Conservation (phyloP, 2,113 vertebrate genomes). For the Empidonax alnorum region DNA sequence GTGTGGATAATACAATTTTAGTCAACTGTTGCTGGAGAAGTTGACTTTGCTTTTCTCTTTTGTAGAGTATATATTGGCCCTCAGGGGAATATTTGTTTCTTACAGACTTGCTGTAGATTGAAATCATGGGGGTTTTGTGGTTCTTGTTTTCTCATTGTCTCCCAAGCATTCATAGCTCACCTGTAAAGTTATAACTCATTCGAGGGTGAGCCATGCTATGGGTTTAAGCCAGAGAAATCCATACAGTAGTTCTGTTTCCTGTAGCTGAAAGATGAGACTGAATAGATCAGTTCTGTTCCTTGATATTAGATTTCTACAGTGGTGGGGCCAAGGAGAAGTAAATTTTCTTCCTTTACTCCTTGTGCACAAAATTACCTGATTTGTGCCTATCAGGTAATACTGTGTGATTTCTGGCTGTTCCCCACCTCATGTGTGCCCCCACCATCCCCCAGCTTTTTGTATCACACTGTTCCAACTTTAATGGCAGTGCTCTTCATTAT, state of each 20-base stretch:
- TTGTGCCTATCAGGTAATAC: background rate
- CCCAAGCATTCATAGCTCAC: background rate
- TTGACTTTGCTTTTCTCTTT: background rate
- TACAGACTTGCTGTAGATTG: background rate
- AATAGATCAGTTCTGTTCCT: background rate
- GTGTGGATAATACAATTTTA: background rate
- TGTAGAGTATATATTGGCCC: background rate
- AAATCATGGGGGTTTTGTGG: background rate
- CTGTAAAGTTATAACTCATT: background rate
- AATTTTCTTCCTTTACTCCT: background rate
- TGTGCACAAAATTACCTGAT: background rate
- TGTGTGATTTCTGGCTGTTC: background rate
- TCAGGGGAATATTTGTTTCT: background rate
- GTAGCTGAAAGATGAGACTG: background rate
- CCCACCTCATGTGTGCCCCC: background rate
- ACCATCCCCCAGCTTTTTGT: background rate
- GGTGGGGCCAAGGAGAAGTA: background rate
- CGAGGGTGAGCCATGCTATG: background rate
- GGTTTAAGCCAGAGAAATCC: background rate
- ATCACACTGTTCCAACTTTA: background rate
- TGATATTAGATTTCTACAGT: background rate
- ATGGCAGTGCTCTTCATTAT: background rate
- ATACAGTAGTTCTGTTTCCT: background rate
- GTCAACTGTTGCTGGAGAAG: background rate
- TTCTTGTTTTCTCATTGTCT: background rate